Evolutionary conservation across 2,888 invertebrate genomes (phyloP), one percentile per base, ranked within the genome.

Genomic region (Lissonota sp.): DNA sequence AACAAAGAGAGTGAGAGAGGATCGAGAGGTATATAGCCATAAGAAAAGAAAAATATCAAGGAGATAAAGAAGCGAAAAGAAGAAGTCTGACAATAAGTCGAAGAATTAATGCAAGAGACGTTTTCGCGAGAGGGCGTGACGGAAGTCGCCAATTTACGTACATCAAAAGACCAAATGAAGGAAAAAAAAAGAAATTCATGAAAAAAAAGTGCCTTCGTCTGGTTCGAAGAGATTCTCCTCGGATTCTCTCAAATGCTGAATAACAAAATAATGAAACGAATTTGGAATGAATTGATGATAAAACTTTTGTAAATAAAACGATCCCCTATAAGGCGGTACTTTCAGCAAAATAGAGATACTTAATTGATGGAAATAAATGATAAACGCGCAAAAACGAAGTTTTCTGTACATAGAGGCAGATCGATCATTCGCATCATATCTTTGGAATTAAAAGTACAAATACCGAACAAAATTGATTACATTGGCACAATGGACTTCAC

Each of bases 61-160:
- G 26, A 62, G 53, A 57, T 63, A 57, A 75, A 71, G 44, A 42
- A 64, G 46, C 26, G 26, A 2, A 26, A 64, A 67, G 62, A 67
- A 49, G 60, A 79, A 66, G 71, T 67, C 62, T 42, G 37, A 44
- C 67, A 12, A 67, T 26, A 63, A 63, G 44, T 46, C 46, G 55
- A 60, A 14, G 60, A 71, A 71, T 66, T 74, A 71, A 67, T 73
- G 62, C 73, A 57, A 7, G 55, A 49, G 53, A 79, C 67, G 66
- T 64, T 26, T 26, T 10, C 60, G 44, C 40, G 40, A 53, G 58
- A 71, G 74, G 40, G 57, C 67, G 74, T 51, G 74, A 67, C 74
- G 81, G 81, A 82, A 79, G 78, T 82, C 74, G 70, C 78, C 81
- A 79, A 82, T 82, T 82, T 73, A 70, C 70, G 60, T 72, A 42